Percentiles rank a stretch among this genome's conserved stretches.
These are phyloP conservation scores for Anableps anableps DNA, from an alignment of 2,797 vertebrate genomes.

Conservation along the genomic window DNA sequence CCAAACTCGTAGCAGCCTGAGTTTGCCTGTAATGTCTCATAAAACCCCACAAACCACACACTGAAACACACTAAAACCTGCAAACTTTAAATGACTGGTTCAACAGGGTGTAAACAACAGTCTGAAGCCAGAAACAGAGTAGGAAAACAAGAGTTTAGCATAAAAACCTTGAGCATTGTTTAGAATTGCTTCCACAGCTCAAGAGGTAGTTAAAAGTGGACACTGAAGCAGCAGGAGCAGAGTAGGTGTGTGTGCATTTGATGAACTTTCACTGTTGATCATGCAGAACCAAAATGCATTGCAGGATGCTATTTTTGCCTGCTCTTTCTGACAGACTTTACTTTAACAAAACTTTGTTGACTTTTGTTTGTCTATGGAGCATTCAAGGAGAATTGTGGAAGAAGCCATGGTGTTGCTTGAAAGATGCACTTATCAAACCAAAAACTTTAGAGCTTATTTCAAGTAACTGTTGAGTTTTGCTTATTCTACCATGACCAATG, in stretches of 20 bases:
- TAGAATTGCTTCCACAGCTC: slow-evolving; percentile 17
- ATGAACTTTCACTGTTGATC: slow-evolving; percentile 33
- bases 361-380: slow-evolving; percentile 52
- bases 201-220: slow-evolving; percentile 18
- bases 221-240: neutral
- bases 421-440: slow-evolving; percentile 50
- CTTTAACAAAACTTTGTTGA: slow-evolving; percentile 36
- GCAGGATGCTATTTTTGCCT: slow-evolving; percentile 19
- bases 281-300: slow-evolving; percentile 41
- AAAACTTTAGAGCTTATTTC: slow-evolving; percentile 41
- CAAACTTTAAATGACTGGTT: slow-evolving; percentile 50
- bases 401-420: slow-evolving; percentile 51
- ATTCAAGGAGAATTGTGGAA: slow-evolving; percentile 35
- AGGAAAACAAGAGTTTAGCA: slow-evolving; percentile 25
- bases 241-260: slow-evolving; percentile 27
- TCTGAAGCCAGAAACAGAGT: slow-evolving; percentile 25
- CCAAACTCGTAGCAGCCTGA: slow-evolving; percentile 9
- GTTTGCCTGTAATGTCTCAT: slow-evolving; percentile 31
- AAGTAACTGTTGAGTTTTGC: slow-evolving; percentile 17
- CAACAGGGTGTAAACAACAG: slow-evolving; percentile 53
- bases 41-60: slow-evolving; percentile 48
- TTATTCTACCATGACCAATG: neutral
- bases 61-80: slow-evolving; percentile 20
- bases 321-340: slow-evolving; percentile 29
- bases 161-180: slow-evolving; percentile 48